These are phyloP conservation scores for Nymphicus hollandicus DNA, from an alignment of 2,113 vertebrate genomes.

Conservation along the genomic window DNA sequence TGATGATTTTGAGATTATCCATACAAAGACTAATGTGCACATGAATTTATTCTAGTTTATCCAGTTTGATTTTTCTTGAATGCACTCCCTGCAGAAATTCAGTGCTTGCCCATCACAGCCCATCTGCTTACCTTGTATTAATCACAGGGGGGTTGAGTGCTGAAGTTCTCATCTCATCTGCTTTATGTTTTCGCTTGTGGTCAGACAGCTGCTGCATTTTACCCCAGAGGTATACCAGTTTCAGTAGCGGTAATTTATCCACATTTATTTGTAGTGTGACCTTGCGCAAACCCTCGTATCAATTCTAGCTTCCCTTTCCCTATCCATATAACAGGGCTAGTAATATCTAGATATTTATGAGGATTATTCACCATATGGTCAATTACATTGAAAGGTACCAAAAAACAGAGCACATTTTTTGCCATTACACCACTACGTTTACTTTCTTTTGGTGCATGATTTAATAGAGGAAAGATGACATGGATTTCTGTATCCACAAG, in stretches of 20 bases:
- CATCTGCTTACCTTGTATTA: not conserved
- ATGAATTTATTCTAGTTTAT: not conserved
- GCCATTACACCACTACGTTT: not conserved
- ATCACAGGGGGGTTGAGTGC: not conserved
- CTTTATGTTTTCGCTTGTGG: not conserved
- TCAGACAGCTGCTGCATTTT: conserved; percentile 17
- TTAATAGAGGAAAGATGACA: not conserved
- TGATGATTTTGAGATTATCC: not conserved
- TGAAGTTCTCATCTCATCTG: not conserved
- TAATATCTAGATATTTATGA: not conserved
- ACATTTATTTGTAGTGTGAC: not conserved
- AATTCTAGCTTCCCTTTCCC: not conserved
- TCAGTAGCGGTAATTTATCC: not conserved
- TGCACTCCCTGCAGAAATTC: not conserved
- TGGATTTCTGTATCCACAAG: not conserved
- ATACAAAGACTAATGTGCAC: not conserved
- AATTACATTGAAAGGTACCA: not conserved
- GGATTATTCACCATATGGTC: not conserved
- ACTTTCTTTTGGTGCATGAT: not conserved
- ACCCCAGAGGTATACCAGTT: not conserved
- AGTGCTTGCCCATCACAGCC: not conserved
- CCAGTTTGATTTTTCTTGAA: not conserved
- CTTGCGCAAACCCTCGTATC: not conserved
- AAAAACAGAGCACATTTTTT: not conserved
- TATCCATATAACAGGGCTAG: not conserved